These are phyloP conservation scores for Galleria mellonella DNA, from an alignment of 1,140 invertebrate species.

Conservation along the genomic window DNA sequence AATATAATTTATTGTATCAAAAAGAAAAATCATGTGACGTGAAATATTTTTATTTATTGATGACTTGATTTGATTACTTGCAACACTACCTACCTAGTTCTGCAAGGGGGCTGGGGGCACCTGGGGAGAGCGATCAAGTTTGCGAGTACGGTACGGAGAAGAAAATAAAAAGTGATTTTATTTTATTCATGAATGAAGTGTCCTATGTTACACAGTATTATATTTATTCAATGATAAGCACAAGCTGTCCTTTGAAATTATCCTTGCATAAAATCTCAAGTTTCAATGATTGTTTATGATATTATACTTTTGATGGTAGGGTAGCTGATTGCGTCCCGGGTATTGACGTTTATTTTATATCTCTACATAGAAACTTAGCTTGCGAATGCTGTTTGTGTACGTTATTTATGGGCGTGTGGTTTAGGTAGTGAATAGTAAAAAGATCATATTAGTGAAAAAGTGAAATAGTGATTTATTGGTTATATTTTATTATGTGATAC, in stretches of 20 bases:
- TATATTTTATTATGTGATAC: slow-evolving; percentile 49
- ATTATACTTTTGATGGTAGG: not conserved
- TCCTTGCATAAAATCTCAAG: not conserved
- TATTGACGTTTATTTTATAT: slow-evolving; percentile 54
- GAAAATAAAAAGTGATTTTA: slow-evolving; percentile 16
- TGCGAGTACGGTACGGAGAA: not conserved
- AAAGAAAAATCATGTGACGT: too few relatives aligned
- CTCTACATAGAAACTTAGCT: slow-evolving; percentile 36
- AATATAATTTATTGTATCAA: too few relatives aligned
- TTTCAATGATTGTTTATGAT: too few relatives aligned
- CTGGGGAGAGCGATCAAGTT: too few relatives aligned
- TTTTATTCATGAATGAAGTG: slow-evolving; percentile 28
- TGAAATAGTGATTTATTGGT: slow-evolving; percentile 48
- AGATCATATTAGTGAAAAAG: slow-evolving; percentile 20
- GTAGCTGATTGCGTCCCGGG: slow-evolving; percentile 24
- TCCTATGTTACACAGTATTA: slow-evolving; percentile 10
- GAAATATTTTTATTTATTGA: too few relatives aligned
- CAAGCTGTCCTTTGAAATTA: not conserved
- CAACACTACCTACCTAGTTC: too few relatives aligned
- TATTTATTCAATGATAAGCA: slow-evolving; percentile 4
- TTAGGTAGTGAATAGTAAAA: slow-evolving; percentile 16
- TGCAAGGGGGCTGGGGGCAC: too few relatives aligned
- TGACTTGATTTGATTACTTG: too few relatives aligned
- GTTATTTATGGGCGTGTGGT: slow-evolving; percentile 41
- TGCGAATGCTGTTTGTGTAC: slow-evolving; percentile 50